These are phyloP conservation scores for Leontocebus nigricollis DNA, from an alignment of 2,797 vertebrate genomes.

Conservation along the genomic window DNA sequence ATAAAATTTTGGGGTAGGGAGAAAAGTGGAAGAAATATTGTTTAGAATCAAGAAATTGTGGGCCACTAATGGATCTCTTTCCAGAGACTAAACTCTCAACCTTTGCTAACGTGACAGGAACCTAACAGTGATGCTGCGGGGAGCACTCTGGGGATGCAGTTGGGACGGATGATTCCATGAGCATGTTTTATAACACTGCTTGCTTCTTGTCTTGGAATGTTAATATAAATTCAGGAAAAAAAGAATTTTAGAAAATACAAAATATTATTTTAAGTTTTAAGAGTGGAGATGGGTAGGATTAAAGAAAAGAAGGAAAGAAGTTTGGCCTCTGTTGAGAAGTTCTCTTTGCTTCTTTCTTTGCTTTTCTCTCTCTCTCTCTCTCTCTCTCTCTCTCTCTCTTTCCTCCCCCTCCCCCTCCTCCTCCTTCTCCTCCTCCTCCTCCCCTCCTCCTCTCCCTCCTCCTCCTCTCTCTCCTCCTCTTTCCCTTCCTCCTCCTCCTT, in stretches of 20 bases:
- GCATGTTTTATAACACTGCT: neutral
- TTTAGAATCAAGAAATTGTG: neutral
- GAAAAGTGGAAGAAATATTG: neutral
- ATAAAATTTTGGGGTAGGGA: neutral
- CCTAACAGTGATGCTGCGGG: neutral
- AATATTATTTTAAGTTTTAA: neutral
- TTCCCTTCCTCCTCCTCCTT: accelerated
- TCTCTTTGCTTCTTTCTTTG: neutral
- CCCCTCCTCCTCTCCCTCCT: accelerated
- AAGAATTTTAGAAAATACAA: neutral
- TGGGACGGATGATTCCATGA: neutral
- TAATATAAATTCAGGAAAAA: neutral
- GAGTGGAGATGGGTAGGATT: neutral
- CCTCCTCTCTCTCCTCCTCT: too few relatives aligned
- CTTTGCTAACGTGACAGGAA: neutral
- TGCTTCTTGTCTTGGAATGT: neutral
- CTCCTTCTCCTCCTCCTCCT: accelerated
- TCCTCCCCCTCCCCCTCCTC: too few relatives aligned
- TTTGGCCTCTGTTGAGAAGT: neutral
- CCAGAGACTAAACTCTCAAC: neutral
- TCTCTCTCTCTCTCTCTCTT: too few relatives aligned
- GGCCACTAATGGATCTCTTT: neutral
- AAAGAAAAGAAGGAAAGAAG: neutral
- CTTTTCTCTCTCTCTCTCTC: too few relatives aligned
- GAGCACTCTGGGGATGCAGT: neutral